Percentiles rank a stretch among this genome's conserved stretches.
phyloP scores from a whole-genome alignment of 2,888 invertebrate species.

The Phania funesta region DNA sequence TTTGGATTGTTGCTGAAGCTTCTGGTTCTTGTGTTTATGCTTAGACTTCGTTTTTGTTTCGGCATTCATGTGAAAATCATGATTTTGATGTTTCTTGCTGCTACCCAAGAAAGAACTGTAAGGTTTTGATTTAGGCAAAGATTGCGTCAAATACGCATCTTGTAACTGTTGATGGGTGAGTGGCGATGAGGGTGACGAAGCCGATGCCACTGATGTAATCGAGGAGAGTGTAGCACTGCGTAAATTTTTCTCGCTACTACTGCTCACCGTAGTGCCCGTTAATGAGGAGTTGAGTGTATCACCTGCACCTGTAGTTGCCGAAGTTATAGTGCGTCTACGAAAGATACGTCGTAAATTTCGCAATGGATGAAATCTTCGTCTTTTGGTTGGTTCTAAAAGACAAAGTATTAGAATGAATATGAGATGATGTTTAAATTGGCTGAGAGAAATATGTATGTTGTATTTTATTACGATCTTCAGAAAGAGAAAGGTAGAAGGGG shows the following conservation, averaged over 20 bases:
- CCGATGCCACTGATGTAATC: slow-evolving; percentile 62
- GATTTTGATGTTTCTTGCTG: slow-evolving; percentile 45
- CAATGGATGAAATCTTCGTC: slow-evolving; percentile 80
- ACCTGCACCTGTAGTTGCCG: slow-evolving; percentile 69
- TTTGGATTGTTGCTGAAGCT: slow-evolving; percentile 59
- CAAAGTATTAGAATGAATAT: not conserved
- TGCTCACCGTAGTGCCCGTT: slow-evolving; percentile 70
- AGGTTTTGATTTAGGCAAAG: slow-evolving; percentile 75
- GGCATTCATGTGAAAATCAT: slow-evolving; percentile 52
- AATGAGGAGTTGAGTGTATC: slow-evolving; percentile 66
- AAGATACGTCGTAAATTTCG: slow-evolving; percentile 80
- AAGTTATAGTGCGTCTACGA: slow-evolving; percentile 79
- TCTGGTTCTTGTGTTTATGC: slow-evolving; percentile 63
- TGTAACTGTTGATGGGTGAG: slow-evolving; percentile 74
- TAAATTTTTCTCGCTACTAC: slow-evolving; percentile 76
- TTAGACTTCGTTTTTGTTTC: slow-evolving; percentile 56
- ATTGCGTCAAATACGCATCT: slow-evolving; percentile 75
- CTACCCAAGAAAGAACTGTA: slow-evolving; percentile 51
- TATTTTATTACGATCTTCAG: too few relatives aligned
- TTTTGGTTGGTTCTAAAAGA: slow-evolving; percentile 78
- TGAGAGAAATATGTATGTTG: not conserved
- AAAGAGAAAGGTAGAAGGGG: too few relatives aligned
- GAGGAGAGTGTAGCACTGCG: slow-evolving; percentile 72
- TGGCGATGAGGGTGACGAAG: slow-evolving; percentile 72
- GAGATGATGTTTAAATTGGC: not conserved